Base-by-base conservation (phyloP, 2,797 vertebrate genomes). In the Gadopsis marmoratus region DNA sequence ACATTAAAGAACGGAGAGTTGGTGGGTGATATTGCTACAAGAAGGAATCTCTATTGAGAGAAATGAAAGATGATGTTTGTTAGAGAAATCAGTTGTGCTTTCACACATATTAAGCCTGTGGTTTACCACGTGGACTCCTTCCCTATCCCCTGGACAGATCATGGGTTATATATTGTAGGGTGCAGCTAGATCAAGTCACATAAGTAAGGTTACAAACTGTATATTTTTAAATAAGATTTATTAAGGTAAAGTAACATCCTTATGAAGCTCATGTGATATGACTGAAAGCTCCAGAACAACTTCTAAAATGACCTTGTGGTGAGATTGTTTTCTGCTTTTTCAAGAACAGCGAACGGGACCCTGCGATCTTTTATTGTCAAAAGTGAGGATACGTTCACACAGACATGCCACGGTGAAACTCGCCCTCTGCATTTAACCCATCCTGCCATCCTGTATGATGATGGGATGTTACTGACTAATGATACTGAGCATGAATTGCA, bases 1-100 rank as follows among this genome's bases (percentile, higher is more conserved):
- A 45, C 29, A 68, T 37, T 11, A 26, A 71, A 43, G 33, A 74
- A 62, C 14, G 31, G 62, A 66, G 33, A 74, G 69, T 31, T 31
- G 17, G 8, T 33, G 19, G 16, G 5, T 6, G 31, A 21, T 16
- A 10, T 5, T n/a, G 14, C 21, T 62, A 3, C 5, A 6, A 26
- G 31, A 62, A 59, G 13, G 8, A 73, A 65, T 1, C 1, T 2
- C 21, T 39, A 0, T 17, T 12, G 23, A 14, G 56, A 51, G 26
- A 71, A 71, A 71, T 11, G 16, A 71, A 64, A 76, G 16, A 14
- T 39, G 0, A n/a, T 0, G 14, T 63, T 11, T 55, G 26, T n/a
- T 43, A 3, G 11, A 6, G 23, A 43, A 45, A 60, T 31, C 4
- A 2, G 12, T 26, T 19, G 21, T n/a, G 5, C 7, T 35, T 10